Conservation (phyloP, 2,888 invertebrate genomes). For the Cacoxenus indagator region DNA sequence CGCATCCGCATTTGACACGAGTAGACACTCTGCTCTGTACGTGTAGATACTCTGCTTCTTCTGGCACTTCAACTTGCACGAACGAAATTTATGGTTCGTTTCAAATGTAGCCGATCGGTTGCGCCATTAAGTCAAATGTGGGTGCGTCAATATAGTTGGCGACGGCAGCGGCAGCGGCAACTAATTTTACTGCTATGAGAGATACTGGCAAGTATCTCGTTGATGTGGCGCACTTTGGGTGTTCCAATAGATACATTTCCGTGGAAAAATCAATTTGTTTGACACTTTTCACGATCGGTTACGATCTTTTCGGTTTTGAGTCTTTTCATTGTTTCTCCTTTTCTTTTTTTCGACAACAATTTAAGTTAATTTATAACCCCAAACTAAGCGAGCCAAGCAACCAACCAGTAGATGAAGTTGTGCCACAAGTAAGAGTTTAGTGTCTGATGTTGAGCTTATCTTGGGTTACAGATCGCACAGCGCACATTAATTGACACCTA, state of each 20-base stretch:
- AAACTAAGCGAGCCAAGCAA: background rate
- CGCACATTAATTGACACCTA: conserved; percentile 58
- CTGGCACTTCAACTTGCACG: conserved; percentile 13
- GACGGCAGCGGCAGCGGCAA: conserved; percentile 15
- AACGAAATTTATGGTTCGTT: background rate
- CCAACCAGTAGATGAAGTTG: background rate
- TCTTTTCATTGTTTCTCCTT: conserved; percentile 4
- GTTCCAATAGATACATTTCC: conserved; percentile 33
- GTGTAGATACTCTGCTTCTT: too few species aligned
- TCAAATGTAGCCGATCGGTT: background rate
- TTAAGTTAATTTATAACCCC: conserved; percentile 5
- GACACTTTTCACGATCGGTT: conserved; percentile 10
- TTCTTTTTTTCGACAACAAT: conserved; percentile 14
- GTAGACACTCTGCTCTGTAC: conserved; percentile 15
- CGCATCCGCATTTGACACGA: conserved; percentile 9
- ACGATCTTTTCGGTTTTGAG: background rate
- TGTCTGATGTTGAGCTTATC: conserved; percentile 1
- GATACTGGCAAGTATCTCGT: background rate
- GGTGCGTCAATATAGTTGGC: conserved; percentile 11
- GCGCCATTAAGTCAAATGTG: conserved; percentile 14
- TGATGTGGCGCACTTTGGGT: conserved; percentile 32
- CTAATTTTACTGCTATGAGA: background rate
- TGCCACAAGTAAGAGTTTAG: background rate
- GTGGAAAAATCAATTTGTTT: conserved; percentile 20
- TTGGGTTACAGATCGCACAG: background rate